Evolutionary conservation across 2,113 vertebrate species (phyloP), one percentile per base, ranked within the genome.

Genomic region (Solea senegalensis): DNA sequence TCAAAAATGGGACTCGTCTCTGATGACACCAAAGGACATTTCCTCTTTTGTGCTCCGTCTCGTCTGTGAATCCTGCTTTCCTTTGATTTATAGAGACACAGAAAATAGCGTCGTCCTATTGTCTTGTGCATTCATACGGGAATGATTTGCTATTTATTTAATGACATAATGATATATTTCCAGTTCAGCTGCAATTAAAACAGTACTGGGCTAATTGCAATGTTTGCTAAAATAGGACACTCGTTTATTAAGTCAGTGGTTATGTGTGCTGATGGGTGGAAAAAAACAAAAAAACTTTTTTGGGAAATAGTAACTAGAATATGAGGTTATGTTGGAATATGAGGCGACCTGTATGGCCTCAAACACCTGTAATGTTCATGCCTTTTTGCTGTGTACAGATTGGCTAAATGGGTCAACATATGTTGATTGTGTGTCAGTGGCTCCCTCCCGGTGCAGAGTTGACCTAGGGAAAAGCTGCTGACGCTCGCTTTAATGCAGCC

Each of bases 341-440:
- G 44, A 16, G 9, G 2, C 65, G 69, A 67, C 50, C 57, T 56
- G 56, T 28, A 3, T 34, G 34, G 34, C 34, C 34, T 34, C 34
- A 34, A 34, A 34, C 34, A 34, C 34, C 34, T 34, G 34, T 34
- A 34, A 34, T 34, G 39, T 7, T 69, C 52, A 53, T 39, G 16
- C 1, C 10, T 69, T 39, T 41, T 9, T 67, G 67, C 40, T 26
- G 71, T 26, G 74, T 78, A 16, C 76, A 81, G 76, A 84, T 85
- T 85, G 78, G 78, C 67, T 85, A 88, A 85, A 59, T 89, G 74
- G 88, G 88, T 90, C 84, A 81, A 76, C 83, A 85, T 72, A 73
- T 72, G 71, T 78, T 64, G 41, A 14, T 77, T 78, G 64, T 76
- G 81, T 82, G 80, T 83, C 74, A 85, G 52, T 52, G 73, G 74